Evolutionary conservation across 2,113 vertebrate species (phyloP), one percentile per base, ranked within the genome.

Genomic region (Mobula hypostoma): DNA sequence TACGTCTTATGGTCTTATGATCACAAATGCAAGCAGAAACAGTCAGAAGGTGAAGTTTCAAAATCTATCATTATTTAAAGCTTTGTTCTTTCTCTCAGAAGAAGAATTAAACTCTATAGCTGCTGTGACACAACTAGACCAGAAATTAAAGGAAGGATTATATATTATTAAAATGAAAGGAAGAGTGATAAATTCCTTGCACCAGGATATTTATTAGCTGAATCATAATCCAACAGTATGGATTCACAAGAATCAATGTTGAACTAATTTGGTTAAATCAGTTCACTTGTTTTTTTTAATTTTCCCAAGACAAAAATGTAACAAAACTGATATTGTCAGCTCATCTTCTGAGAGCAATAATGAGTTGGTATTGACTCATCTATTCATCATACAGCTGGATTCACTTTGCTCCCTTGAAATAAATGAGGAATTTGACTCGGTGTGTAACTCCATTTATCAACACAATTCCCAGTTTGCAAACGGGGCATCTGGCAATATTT

Each of bases 31-130:
- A 91, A 29, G 87, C 63, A 32, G 87, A 68, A 91, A 80, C n/a
- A 80, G n/a, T 32, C 63, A 91, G 87, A 90, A 68, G n/a, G 68
- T 91, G 63, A 68, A 91, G n/a, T 32, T 80, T 91, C n/a, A 91
- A 19, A 17, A 36, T 63, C 66, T 91, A 48, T 9, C 17, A 91
- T 91, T 91, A 91, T 48, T 91, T 91, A 27, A 91, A 7, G 32
- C 29, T 91, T 66, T 91, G 29, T 91, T 48, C 14, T 29, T 68
- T 21, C 63, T 63, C 87, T 68, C 61, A 68, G 36, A 63, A 91
- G 63, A n/a, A 91, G 19, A 66, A 66, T 63, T 66, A 48, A 7
- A 91, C n/a, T 91, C n/a, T 68, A 91, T 68, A 32, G 14, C 87
- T 91, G 61, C 61, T n/a, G 63, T 61, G 61, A 91, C 61, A 80